Conservation (phyloP, 2,797 vertebrate genomes). For the Myoxocephalus aenaeus region DNA sequence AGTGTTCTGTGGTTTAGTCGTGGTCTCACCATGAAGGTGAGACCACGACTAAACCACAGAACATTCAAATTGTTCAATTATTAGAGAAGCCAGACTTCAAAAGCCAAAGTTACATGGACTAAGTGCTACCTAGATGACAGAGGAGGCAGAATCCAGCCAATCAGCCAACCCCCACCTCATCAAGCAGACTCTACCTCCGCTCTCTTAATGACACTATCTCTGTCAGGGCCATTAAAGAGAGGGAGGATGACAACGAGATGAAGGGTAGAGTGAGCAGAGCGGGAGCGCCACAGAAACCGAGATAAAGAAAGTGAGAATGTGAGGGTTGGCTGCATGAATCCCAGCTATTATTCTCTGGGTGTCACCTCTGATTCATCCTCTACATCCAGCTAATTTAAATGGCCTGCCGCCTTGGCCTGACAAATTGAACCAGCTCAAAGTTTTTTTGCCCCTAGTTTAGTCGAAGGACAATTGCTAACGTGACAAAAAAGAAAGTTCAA, state of each 20-base stretch:
- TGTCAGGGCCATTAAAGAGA: slow-evolving; percentile 31
- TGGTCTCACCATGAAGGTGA: not conserved
- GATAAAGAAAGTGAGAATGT: slow-evolving; percentile 34
- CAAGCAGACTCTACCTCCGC: slow-evolving; percentile 28
- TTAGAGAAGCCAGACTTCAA: too few relatives aligned
- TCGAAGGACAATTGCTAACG: slow-evolving; percentile 44
- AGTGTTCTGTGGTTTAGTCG: too few relatives aligned
- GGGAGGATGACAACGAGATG: slow-evolving; percentile 3
- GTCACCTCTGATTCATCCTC: slow-evolving; percentile 54
- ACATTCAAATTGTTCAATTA: too few relatives aligned
- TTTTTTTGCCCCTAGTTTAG: slow-evolving; percentile 36
- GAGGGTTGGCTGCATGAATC: slow-evolving; percentile 46
- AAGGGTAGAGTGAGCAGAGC: not conserved
- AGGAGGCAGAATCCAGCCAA: slow-evolving; percentile 19
- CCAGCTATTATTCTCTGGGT: slow-evolving; percentile 57
- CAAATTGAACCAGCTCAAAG: slow-evolving; percentile 52
- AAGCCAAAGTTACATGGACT: too few relatives aligned
- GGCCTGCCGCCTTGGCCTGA: slow-evolving; percentile 58
- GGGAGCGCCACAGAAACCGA: slow-evolving; percentile 15
- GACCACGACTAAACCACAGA: not conserved
- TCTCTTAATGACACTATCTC: slow-evolving; percentile 50
- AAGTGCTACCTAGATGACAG: not conserved
- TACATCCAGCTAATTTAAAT: slow-evolving; percentile 58
- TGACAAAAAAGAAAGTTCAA: slow-evolving; percentile 36
- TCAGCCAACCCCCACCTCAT: slow-evolving; percentile 14